Evolutionary conservation across 2,888 invertebrate species (phyloP).

Genomic region (Meliscaeva auricollis): DNA sequence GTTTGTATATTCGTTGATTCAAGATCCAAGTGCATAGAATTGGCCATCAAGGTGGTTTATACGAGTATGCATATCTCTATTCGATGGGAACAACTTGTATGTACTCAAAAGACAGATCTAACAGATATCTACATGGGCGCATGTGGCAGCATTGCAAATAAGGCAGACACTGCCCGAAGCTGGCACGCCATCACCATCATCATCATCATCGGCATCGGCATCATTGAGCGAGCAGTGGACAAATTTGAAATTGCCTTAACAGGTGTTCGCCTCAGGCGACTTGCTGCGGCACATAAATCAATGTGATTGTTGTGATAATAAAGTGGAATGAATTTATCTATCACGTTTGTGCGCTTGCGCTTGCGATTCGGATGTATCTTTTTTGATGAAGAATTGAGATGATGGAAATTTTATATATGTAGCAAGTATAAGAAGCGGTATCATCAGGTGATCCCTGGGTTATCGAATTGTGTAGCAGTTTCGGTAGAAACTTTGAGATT

Average conservation of each 20-base stretch:
- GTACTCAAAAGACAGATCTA: conserved; percentile 29
- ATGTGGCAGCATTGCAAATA: conserved; percentile 53
- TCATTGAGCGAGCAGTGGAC: conserved; percentile 48
- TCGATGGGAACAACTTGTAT: conserved; percentile 31
- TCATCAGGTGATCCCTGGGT: not conserved
- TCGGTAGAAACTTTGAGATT: not conserved
- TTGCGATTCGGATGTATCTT: conserved; percentile 60
- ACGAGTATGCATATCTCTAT: conserved; percentile 29
- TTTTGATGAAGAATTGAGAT: conserved; percentile 56
- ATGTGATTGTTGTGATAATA: conserved; percentile 65
- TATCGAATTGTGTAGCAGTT: conserved; percentile 23
- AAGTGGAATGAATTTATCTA: conserved; percentile 72
- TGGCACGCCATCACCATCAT: conserved; percentile 41
- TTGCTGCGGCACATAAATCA: conserved; percentile 63
- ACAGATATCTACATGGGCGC: conserved; percentile 19
- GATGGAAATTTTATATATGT: conserved; percentile 31
- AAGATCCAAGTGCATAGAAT: conserved; percentile 32
- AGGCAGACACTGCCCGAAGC: conserved; percentile 43
- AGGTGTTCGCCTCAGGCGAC: conserved; percentile 69
- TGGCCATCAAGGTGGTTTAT: conserved; percentile 49
- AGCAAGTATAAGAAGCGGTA: not conserved
- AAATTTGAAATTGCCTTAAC: conserved; percentile 72
- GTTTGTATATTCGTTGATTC: not conserved
- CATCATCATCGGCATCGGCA: no score
- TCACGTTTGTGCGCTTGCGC: not conserved